phyloP scores from a whole-genome alignment of 2,888 invertebrate genomes.

The Doris montereyensis region DNA sequence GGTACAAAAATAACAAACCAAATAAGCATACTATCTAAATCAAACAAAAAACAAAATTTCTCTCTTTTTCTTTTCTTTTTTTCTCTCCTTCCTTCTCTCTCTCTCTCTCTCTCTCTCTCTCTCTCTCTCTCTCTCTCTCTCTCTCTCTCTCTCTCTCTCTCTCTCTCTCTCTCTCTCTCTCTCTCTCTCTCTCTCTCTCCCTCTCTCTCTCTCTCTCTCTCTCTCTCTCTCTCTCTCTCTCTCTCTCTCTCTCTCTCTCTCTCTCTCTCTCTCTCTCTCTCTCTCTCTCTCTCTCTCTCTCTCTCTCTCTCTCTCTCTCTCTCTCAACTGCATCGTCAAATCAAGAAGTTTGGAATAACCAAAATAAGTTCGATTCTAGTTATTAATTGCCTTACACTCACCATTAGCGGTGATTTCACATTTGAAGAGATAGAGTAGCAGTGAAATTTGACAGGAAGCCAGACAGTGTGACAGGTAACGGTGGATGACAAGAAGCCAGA shows the following conservation, averaged over 20 bases:
- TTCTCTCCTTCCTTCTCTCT: background rate
- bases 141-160: background rate
- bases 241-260: background rate
- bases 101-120: background rate
- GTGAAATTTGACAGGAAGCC: too few species aligned
- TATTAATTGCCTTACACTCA: too few species aligned
- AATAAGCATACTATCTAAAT: too few species aligned
- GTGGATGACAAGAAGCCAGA: too few species aligned
- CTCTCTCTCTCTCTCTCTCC: background rate
- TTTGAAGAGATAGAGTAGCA: too few species aligned
- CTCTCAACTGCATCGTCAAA: background rate
- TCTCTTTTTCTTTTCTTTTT: slow-evolving; percentile 1
- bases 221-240: background rate
- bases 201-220: slow-evolving; percentile 1
- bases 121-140: background rate
- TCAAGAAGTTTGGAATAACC: background rate
- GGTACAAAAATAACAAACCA: too few species aligned
- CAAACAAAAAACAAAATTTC: too few species aligned
- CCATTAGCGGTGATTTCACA: too few species aligned
- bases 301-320: background rate
- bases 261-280: background rate
- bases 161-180: background rate
- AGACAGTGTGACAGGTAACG: too few species aligned
- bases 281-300: background rate
- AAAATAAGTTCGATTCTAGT: background rate